phyloP scores from a whole-genome alignment of 1,140 invertebrate species.

The Eumeta japonica region DNA sequence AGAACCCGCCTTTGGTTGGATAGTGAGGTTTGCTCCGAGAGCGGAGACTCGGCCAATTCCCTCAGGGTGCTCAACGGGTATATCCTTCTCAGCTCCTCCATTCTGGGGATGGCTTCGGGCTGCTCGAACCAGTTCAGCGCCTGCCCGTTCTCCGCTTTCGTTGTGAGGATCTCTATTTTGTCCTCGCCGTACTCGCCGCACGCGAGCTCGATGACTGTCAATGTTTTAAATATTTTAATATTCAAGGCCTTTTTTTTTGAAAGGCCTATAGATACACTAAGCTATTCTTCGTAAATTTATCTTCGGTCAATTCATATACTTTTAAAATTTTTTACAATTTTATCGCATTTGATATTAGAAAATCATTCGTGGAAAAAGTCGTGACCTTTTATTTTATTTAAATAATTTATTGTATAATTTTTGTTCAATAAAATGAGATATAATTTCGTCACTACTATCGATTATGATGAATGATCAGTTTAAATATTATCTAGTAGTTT shows the following conservation, averaged over 20 bases:
- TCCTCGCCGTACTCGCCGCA: slow-evolving; percentile 85
- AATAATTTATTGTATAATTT: no score
- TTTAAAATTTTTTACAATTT: no score
- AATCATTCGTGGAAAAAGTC: no score
- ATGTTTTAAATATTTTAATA: slow-evolving; percentile 7
- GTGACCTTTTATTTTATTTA: no score
- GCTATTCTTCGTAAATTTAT: no score
- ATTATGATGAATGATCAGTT: no score
- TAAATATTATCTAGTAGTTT: no score
- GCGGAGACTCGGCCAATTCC: slow-evolving; percentile 32
- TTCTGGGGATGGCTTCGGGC: slow-evolving; percentile 49
- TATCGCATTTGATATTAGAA: no score
- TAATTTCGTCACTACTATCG: no score
- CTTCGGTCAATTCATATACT: no score
- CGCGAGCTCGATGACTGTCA: slow-evolving; percentile 81
- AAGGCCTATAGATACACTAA: not conserved
- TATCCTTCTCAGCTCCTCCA: slow-evolving; percentile 59
- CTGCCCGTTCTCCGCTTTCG: slow-evolving; percentile 72
- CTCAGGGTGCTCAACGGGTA: slow-evolving; percentile 49
- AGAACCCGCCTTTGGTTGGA: slow-evolving; percentile 71
- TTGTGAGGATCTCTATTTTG: slow-evolving; percentile 70
- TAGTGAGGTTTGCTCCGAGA: slow-evolving; percentile 68
- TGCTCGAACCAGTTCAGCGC: slow-evolving; percentile 69
- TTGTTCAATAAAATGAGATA: no score
- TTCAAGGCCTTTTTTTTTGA: not conserved